Conservation (phyloP, 1,140 invertebrate species). For the Drosophila mayri region DNA sequence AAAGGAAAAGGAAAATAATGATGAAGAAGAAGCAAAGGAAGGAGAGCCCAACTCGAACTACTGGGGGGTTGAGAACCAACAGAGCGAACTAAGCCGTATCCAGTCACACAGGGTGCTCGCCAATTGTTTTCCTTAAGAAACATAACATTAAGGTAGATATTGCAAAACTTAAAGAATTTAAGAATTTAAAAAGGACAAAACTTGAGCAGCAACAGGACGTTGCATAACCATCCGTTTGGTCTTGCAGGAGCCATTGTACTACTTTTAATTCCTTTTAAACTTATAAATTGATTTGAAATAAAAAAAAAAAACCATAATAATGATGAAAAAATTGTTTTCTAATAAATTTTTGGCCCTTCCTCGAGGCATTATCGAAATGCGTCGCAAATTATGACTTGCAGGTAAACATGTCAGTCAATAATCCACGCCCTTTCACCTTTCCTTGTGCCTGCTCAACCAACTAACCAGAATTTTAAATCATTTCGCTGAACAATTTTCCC, state of each 20-base stretch:
- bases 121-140: neutral
- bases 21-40: constrained; percentile 18
- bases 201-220: neutral
- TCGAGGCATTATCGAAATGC: constrained; percentile 1
- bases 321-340: no score
- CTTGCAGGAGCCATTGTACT: no score
- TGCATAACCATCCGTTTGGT: neutral
- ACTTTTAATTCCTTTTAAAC: neutral
- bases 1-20: constrained; percentile 28
- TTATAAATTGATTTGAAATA: neutral
- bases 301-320: no score
- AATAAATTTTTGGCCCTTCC: neutral
- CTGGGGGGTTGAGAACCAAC: constrained; percentile 23
- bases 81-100: constrained; percentile 8
- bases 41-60: neutral
- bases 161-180: neutral
- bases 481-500: constrained; percentile 2
- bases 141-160: neutral
- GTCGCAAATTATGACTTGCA: constrained; percentile 8
- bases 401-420: constrained; percentile 23
- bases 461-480: constrained; percentile 23
- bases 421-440: constrained; percentile 4
- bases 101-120: constrained; percentile 1
- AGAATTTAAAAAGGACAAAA: neutral
- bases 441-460: neutral